Evolutionary conservation across 2,797 vertebrate genomes (phyloP).

Genomic region (Leptoclinus maculatus): DNA sequence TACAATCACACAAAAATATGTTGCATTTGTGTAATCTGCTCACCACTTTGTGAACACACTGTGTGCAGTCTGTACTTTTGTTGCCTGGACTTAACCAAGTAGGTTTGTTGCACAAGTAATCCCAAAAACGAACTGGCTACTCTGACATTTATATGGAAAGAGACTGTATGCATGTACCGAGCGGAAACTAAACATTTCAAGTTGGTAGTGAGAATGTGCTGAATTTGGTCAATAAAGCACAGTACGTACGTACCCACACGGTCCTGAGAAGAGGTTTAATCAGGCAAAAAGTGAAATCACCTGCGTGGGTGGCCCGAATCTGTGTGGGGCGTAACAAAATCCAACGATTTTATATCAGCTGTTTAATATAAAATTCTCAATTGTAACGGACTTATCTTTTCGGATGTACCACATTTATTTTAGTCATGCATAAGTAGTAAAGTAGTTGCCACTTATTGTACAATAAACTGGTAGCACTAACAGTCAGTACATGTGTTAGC

Average conservation of each 20-base stretch:
- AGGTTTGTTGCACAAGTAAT: too few relatives aligned
- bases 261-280: not conserved
- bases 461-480: conserved; percentile 7
- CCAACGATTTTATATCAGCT: not conserved
- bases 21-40: too few relatives aligned
- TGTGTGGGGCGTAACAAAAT: not conserved
- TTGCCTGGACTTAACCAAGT: too few relatives aligned
- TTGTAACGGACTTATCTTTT: not conserved
- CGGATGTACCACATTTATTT: conserved; percentile 1
- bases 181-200: too few relatives aligned
- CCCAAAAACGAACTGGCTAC: too few relatives aligned
- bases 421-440: not conserved
- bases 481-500: conserved; percentile 35
- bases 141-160: too few relatives aligned
- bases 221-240: not conserved
- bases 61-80: too few relatives aligned
- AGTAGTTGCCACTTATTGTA: conserved; percentile 2
- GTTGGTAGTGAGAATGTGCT: too few relatives aligned
- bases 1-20: too few relatives aligned
- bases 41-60: too few relatives aligned
- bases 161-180: too few relatives aligned
- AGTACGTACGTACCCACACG: not conserved
- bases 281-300: not conserved
- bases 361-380: not conserved
- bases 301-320: too few relatives aligned